Conservation (phyloP, 2,888 invertebrate species). For the Meiosimyza decipiens region DNA sequence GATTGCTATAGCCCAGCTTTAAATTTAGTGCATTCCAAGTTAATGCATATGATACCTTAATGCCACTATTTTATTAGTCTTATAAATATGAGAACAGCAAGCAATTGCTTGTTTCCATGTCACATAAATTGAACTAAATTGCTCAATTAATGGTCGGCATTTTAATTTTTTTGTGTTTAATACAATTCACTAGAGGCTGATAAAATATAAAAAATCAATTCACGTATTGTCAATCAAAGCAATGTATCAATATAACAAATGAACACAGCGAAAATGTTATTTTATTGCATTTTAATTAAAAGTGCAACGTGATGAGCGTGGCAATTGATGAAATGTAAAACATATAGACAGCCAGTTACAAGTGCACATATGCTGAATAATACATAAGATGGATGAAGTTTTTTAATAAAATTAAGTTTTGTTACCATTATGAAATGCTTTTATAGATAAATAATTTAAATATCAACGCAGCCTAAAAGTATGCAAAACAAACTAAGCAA, state of each 20-base stretch:
- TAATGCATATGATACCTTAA: neutral
- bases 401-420: too few relatives aligned
- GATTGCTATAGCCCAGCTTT: too few relatives aligned
- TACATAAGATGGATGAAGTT: too few relatives aligned
- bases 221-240: constrained; percentile 9
- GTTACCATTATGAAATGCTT: too few relatives aligned
- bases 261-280: too few relatives aligned
- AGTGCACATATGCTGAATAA: too few relatives aligned
- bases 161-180: constrained; percentile 10
- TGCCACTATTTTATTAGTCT: neutral
- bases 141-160: constrained; percentile 39
- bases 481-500: too few relatives aligned
- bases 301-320: neutral
- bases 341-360: too few relatives aligned
- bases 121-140: constrained; percentile 42
- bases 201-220: neutral
- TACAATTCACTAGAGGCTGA: neutral
- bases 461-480: too few relatives aligned
- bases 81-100: too few relatives aligned
- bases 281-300: neutral
- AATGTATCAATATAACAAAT: neutral
- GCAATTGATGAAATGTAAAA: neutral
- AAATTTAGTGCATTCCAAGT: too few relatives aligned
- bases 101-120: constrained; percentile 3
- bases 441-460: too few relatives aligned